A percentile compares a stretch with the other conserved stretches of the same genome.
These are phyloP conservation scores for Orussus abietinus DNA, from an alignment of 1,140 invertebrate genomes.

Conservation along the genomic window DNA sequence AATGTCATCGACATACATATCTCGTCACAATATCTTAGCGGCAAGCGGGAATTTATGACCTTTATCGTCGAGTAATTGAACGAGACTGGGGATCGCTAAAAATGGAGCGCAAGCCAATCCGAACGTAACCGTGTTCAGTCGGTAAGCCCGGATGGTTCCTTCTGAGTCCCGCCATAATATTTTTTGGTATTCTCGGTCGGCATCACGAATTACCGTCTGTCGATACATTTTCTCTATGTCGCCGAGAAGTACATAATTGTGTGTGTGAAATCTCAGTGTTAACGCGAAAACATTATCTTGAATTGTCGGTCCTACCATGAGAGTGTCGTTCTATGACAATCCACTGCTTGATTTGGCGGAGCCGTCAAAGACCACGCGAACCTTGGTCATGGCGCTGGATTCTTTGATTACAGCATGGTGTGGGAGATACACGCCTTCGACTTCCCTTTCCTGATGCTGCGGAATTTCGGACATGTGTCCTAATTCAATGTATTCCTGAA, in stretches of 20 bases:
- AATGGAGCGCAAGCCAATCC: constrained; percentile 18
- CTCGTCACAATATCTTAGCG: constrained; percentile 20
- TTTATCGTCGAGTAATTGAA: constrained; percentile 33
- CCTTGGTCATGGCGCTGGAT: constrained; percentile 20
- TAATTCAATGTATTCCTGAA: constrained; percentile 26
- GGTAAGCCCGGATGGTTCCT: constrained; percentile 4
- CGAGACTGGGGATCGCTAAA: constrained; percentile 20
- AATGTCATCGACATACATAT: constrained; percentile 44
- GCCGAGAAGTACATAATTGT: constrained; percentile 21
- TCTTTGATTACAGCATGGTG: constrained; percentile 28
- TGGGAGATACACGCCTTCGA: constrained; percentile 21
- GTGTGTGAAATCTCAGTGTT: constrained; percentile 25
- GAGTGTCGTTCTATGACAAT: constrained; percentile 26
- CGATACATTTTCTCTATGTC: constrained; percentile 48
- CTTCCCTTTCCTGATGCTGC: background rate
- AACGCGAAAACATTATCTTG: constrained; percentile 27
- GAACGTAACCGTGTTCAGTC: constrained; percentile 22
- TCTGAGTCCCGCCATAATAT: constrained; percentile 32
- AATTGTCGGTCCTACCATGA: constrained; percentile 26
- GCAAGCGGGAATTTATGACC: constrained; percentile 25
- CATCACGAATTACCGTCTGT: constrained; percentile 24
- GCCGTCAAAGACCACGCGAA: constrained; percentile 29
- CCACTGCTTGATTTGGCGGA: constrained; percentile 24
- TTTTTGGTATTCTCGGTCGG: constrained; percentile 32
- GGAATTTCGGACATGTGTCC: constrained; percentile 22